phyloP scores from a whole-genome alignment of 2,797 vertebrate species.

The Meda fulgida region DNA sequence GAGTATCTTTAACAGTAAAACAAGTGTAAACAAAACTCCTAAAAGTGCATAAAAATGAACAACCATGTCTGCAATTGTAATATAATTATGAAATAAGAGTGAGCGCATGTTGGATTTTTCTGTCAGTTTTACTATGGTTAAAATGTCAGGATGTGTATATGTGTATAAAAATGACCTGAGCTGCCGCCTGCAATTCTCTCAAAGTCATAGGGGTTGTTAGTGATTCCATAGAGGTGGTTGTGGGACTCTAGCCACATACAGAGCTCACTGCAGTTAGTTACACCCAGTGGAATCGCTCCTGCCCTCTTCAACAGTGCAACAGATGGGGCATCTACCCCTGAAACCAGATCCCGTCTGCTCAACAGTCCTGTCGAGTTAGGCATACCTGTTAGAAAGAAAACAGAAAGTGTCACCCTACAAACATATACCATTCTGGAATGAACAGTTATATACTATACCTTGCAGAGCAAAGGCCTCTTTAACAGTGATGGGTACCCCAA shows the following conservation, averaged over 20 bases:
- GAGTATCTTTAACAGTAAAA: not conserved
- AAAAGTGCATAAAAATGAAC: not conserved
- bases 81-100: not conserved
- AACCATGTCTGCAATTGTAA: not conserved
- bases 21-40: not conserved
- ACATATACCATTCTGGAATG: not conserved
- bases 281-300: slow-evolving; percentile 87
- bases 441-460: slow-evolving; percentile 70
- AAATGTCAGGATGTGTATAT: slow-evolving; percentile 8
- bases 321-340: slow-evolving; percentile 76
- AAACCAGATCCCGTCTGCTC: slow-evolving; percentile 67
- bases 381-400: slow-evolving; percentile 79
- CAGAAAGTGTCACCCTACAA: slow-evolving; percentile 4
- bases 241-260: slow-evolving; percentile 93
- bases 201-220: slow-evolving; percentile 88
- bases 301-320: slow-evolving; percentile 86
- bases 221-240: slow-evolving; percentile 87
- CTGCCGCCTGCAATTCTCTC: slow-evolving; percentile 87
- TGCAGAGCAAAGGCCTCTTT: slow-evolving; percentile 87
- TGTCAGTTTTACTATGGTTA: not conserved
- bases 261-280: slow-evolving; percentile 91
- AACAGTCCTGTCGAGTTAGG: slow-evolving; percentile 84
- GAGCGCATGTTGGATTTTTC: not conserved
- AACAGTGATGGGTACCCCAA: slow-evolving; percentile 89
- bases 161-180: slow-evolving; percentile 79